phyloP scores from a whole-genome alignment of 2,888 invertebrate species.

The Limnephilus rhombicus region DNA sequence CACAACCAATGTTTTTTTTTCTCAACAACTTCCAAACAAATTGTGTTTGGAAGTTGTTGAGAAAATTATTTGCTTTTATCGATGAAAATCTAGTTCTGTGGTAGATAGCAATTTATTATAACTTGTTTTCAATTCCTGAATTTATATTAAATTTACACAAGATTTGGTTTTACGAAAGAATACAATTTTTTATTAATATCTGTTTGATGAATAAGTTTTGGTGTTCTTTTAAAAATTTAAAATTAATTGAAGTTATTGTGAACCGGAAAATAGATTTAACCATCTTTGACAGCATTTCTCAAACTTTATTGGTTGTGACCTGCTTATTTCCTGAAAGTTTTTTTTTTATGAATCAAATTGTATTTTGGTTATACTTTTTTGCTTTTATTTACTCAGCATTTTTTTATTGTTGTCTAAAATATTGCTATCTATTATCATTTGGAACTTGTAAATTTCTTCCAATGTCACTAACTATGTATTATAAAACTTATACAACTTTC shows the following conservation, averaged over 20 bases:
- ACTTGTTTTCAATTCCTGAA: not conserved
- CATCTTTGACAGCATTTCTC: not conserved
- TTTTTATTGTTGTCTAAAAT: not conserved
- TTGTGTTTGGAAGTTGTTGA: not conserved
- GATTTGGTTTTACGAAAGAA: not conserved
- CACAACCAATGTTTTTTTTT: too few relatives aligned
- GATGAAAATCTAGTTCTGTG: not conserved
- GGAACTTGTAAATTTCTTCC: not conserved
- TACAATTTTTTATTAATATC: too few relatives aligned
- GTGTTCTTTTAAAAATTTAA: not conserved
- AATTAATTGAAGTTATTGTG: not conserved
- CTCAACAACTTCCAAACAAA: too few relatives aligned
- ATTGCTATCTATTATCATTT: not conserved
- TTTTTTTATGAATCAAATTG: not conserved
- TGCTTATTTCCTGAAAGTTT: not conserved
- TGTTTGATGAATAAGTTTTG: not conserved
- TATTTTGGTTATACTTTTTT: not conserved
- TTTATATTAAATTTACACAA: not conserved
- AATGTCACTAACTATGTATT: not conserved
- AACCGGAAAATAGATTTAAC: not conserved
- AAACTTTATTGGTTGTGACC: not conserved
- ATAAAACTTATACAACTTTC: not conserved
- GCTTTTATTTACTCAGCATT: not conserved
- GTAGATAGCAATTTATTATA: not conserved
- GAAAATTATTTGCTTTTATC: not conserved